These are phyloP conservation scores for Danaus melanippus DNA, from an alignment of 1,140 invertebrate species.

Conservation along the genomic window DNA sequence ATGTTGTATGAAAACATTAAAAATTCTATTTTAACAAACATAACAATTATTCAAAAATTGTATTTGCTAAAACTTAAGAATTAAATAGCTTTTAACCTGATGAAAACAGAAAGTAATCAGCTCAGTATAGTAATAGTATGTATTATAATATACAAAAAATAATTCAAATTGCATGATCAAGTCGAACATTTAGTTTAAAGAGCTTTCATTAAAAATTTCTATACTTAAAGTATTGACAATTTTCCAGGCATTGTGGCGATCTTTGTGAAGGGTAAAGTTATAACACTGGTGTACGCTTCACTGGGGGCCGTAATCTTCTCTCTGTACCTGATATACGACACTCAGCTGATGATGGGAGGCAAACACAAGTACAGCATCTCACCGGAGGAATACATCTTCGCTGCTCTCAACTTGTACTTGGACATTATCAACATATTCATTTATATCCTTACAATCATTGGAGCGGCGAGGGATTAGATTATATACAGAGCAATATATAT, in stretches of 20 bases:
- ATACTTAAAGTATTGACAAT: background rate
- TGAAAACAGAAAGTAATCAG: too few species aligned
- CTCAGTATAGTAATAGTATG: too few species aligned
- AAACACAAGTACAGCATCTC: slow-evolving; percentile 92
- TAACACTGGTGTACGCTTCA: slow-evolving; percentile 85
- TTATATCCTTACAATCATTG: slow-evolving; percentile 88
- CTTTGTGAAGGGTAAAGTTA: slow-evolving; percentile 75
- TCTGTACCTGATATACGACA: slow-evolving; percentile 87
- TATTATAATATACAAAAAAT: too few species aligned
- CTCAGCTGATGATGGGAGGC: slow-evolving; percentile 94
- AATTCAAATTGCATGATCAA: too few species aligned
- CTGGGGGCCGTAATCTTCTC: slow-evolving; percentile 86
- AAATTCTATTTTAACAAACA: too few species aligned
- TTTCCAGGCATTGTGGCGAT: slow-evolving; percentile 76
- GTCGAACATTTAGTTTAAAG: too few species aligned
- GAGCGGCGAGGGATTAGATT: slow-evolving; percentile 48
- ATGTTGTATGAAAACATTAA: too few species aligned
- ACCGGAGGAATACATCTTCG: slow-evolving; percentile 97
- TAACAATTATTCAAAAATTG: too few species aligned
- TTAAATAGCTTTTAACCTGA: too few species aligned
- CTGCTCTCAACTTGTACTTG: slow-evolving; percentile 91
- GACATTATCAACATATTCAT: slow-evolving; percentile 94
- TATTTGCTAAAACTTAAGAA: too few species aligned
- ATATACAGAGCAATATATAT: too few species aligned
- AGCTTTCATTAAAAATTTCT: too few species aligned